These are phyloP conservation scores for Elgaria multicarinata DNA, from an alignment of 2,113 vertebrate genomes.

Conservation along the genomic window DNA sequence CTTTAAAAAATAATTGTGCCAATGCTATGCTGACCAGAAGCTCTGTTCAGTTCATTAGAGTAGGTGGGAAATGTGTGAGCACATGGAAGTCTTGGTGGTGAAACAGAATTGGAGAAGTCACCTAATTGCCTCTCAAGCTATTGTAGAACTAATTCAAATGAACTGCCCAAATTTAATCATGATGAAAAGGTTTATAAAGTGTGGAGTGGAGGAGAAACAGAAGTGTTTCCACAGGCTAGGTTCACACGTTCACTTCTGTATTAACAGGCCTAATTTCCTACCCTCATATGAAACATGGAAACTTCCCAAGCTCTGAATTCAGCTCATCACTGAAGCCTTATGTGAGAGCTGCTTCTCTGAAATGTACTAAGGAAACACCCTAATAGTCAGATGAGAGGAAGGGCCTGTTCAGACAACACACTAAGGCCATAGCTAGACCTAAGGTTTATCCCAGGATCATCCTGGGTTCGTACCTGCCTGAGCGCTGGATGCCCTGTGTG, in stretches of 20 bases:
- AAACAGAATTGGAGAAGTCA: constrained; percentile 29
- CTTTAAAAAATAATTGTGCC: constrained; percentile 36
- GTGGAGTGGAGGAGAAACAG: neutral
- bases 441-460: too few species aligned
- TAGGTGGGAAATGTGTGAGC: constrained; percentile 12
- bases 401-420: too few species aligned
- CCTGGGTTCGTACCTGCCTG: too few species aligned
- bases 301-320: rapidly evolving
- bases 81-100: neutral
- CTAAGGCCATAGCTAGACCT: too few species aligned
- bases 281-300: neutral
- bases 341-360: neutral
- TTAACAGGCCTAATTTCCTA: neutral
- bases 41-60: constrained; percentile 31
- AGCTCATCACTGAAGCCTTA: neutral
- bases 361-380: neutral
- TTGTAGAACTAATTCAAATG: constrained; percentile 33
- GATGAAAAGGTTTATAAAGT: constrained; percentile 54
- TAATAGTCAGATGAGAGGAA: neutral
- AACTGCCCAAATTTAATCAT: neutral
- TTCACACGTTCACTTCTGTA: constrained; percentile 1
- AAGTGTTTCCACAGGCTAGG: constrained; percentile 2
- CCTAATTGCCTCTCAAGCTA: constrained; percentile 8
- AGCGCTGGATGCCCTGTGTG: too few species aligned
- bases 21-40: constrained; percentile 43